phyloP scores from a whole-genome alignment of 2,113 vertebrate genomes.

The Camelus dromedarius region DNA sequence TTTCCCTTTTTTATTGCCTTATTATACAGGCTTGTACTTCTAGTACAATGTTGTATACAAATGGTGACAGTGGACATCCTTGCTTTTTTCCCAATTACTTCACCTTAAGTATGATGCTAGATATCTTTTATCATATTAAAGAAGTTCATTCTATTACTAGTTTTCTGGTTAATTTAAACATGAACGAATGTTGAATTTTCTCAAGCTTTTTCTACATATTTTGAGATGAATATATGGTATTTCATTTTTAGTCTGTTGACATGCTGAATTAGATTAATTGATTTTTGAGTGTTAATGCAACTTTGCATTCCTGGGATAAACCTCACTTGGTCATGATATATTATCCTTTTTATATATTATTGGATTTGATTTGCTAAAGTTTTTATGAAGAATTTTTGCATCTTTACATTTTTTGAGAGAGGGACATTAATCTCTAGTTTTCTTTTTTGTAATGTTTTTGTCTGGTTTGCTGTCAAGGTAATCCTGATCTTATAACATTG shows the following conservation, averaged over 20 bases:
- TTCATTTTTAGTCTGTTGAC: not conserved
- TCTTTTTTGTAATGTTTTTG: not conserved
- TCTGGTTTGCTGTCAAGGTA: not conserved
- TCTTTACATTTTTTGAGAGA: not conserved
- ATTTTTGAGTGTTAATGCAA: not conserved
- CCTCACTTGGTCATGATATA: not conserved
- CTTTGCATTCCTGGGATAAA: not conserved
- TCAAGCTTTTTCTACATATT: not conserved
- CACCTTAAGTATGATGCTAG: not conserved
- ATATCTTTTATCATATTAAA: not conserved
- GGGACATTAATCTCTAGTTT: not conserved
- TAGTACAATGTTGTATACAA: not conserved
- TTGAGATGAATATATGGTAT: not conserved
- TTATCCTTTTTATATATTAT: not conserved
- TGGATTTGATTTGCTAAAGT: not conserved
- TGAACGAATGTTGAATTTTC: not conserved
- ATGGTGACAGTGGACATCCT: not conserved
- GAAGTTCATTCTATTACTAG: not conserved
- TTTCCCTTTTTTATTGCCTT: not conserved
- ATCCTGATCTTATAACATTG: not conserved
- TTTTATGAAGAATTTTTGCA: not conserved
- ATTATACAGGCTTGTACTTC: not conserved
- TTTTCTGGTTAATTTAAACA: not conserved
- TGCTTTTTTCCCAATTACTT: not conserved
- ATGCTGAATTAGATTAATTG: not conserved